Evolutionary conservation across 2,888 invertebrate species (phyloP).

Genomic region (Heliconius erato): DNA sequence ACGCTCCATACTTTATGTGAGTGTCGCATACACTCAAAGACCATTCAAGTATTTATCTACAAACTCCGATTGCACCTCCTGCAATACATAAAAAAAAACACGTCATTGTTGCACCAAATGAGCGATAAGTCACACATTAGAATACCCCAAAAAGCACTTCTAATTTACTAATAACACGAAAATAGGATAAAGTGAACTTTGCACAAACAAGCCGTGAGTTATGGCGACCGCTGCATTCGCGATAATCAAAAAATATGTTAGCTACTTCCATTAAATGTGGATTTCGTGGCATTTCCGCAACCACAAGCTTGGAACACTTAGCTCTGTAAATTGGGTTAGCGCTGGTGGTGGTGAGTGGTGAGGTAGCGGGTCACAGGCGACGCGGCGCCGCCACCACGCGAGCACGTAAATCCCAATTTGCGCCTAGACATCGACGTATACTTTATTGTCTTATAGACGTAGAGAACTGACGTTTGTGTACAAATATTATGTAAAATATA

Average conservation of each 20-base stretch:
- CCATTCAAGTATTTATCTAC: no score
- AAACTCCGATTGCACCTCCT: no score
- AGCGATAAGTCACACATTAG: no score
- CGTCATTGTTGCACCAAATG: no score
- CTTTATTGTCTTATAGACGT: neutral
- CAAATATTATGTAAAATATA: neutral
- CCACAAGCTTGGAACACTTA: constrained; percentile 46
- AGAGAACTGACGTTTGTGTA: neutral
- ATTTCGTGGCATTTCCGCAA: constrained; percentile 28
- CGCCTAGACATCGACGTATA: constrained; percentile 43
- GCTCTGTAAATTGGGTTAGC: constrained; percentile 35
- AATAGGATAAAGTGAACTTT: constrained; percentile 1
- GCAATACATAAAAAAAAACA: no score
- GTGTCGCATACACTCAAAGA: no score
- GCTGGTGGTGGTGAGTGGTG: constrained; percentile 1
- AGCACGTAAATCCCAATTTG: constrained; percentile 52
- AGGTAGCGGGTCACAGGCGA: constrained; percentile 47
- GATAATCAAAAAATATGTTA: constrained; percentile 46
- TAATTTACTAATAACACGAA: constrained; percentile 8
- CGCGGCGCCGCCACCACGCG: constrained; percentile 29
- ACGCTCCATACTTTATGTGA: no score
- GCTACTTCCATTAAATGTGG: constrained; percentile 29
- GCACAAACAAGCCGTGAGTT: constrained; percentile 34
- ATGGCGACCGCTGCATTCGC: constrained; percentile 22
- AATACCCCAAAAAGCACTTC: constrained; percentile 18